A percentile compares a stretch with the other conserved stretches of the same genome.
phyloP scores from a whole-genome alignment of 2,797 vertebrate genomes.

The Dryobates pubescens region DNA sequence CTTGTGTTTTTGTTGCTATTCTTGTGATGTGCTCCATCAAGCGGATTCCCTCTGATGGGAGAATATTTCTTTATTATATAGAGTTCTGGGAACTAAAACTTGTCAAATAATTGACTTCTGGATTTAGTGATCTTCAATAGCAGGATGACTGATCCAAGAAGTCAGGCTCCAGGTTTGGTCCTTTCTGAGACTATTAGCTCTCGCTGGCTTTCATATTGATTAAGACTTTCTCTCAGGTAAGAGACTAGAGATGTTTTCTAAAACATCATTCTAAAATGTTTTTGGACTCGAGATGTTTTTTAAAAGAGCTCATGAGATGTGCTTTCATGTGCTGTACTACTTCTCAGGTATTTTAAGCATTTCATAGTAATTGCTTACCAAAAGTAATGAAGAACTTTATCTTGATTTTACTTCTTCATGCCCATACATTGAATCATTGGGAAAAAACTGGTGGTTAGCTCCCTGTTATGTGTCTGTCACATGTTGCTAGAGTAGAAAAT shows the following conservation, averaged over 20 bases:
- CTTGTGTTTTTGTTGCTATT: neutral
- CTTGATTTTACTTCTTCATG: neutral
- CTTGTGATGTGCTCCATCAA: neutral
- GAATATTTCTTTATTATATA: neutral
- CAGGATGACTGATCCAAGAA: neutral
- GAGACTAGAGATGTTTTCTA: neutral
- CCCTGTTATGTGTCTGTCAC: rapidly evolving
- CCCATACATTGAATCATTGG: neutral
- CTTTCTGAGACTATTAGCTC: neutral
- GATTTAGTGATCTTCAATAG: neutral
- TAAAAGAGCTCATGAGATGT: neutral
- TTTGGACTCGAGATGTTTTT: neutral
- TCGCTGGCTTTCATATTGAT: neutral
- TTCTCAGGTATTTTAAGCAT: neutral
- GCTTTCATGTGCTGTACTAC: neutral
- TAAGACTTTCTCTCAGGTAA: neutral
- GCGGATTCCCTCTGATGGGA: neutral
- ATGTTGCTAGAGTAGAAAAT: rapidly evolving
- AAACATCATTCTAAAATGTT: neutral
- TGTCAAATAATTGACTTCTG: neutral
- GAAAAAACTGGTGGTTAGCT: neutral
- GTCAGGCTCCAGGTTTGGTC: neutral
- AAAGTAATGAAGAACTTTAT: neutral
- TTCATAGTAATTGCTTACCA: neutral
- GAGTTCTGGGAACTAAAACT: neutral